Evolutionary conservation across 2,113 vertebrate genomes (phyloP).

Genomic region (Dendrocopos noguchii): DNA sequence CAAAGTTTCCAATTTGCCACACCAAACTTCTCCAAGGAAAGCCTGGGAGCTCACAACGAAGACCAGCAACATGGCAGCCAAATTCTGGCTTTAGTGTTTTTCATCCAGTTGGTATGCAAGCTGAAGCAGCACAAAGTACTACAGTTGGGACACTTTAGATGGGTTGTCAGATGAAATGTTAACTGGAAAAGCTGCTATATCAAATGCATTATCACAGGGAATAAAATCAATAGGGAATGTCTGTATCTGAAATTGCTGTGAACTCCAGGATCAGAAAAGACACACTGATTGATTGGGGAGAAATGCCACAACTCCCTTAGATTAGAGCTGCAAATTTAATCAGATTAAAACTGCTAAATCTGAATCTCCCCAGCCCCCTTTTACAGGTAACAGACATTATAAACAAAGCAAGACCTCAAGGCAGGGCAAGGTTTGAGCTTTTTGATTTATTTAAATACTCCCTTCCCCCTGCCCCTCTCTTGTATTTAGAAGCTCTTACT

Average conservation of each 20-base stretch:
- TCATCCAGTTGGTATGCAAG: neutral
- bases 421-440: neutral
- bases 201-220: neutral
- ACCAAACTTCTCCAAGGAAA: neutral
- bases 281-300: neutral
- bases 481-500: neutral
- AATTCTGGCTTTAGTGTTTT: neutral
- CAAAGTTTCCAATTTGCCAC: neutral
- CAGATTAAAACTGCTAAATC: neutral
- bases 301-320: neutral
- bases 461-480: neutral
- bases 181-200: conserved; percentile 3
- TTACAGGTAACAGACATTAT: neutral
- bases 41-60: neutral
- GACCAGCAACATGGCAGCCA: neutral
- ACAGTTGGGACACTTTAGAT: neutral
- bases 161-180: neutral
- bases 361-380: neutral
- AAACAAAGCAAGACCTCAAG: neutral
- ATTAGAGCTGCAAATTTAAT: neutral
- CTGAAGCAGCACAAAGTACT: neutral
- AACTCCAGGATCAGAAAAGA: neutral
- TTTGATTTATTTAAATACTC: too few relatives aligned
- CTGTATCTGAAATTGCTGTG: neutral
- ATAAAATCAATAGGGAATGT: conserved; percentile 13